These are phyloP conservation scores for Toxonevra muliebris DNA, from an alignment of 2,888 invertebrate genomes.

Conservation along the genomic window DNA sequence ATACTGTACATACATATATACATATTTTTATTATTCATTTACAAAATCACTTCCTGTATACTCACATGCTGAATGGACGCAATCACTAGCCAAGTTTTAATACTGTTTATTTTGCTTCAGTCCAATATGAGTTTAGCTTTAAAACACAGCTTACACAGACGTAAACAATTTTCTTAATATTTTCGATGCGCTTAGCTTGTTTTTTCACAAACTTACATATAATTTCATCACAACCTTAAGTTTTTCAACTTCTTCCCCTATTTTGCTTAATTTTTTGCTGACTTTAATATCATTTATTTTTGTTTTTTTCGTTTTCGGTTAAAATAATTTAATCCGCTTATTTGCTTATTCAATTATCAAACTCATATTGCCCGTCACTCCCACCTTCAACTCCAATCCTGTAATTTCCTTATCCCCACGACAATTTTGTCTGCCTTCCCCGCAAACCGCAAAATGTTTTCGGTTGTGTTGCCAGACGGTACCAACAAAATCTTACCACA, in stretches of 20 bases:
- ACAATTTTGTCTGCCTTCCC: background rate
- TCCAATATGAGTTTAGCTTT: too few species aligned
- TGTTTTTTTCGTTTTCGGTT: constrained; percentile 45
- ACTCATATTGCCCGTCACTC: background rate
- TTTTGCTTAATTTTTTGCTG: constrained; percentile 8
- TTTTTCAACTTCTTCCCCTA: background rate
- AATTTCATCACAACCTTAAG: too few species aligned
- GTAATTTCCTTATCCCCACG: background rate
- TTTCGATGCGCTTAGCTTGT: background rate
- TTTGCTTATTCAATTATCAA: constrained; percentile 32
- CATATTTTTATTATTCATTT: constrained; percentile 7
- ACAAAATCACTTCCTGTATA: too few species aligned
- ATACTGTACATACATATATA: constrained; percentile 16
- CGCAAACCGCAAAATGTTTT: constrained; percentile 15
- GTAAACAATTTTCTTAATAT: background rate
- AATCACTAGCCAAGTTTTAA: too few species aligned
- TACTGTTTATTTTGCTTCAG: too few species aligned
- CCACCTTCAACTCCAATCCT: constrained; percentile 10
- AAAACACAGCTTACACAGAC: too few species aligned
- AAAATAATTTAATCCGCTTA: constrained; percentile 33
- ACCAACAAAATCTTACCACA: constrained; percentile 66
- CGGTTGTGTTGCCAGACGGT: constrained; percentile 66
- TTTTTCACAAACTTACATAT: background rate
- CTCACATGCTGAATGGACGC: too few species aligned
- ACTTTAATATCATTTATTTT: constrained; percentile 40